Evolutionary conservation across 1,140 invertebrate genomes (phyloP).

Genomic region (Condylostylus longicornis): DNA sequence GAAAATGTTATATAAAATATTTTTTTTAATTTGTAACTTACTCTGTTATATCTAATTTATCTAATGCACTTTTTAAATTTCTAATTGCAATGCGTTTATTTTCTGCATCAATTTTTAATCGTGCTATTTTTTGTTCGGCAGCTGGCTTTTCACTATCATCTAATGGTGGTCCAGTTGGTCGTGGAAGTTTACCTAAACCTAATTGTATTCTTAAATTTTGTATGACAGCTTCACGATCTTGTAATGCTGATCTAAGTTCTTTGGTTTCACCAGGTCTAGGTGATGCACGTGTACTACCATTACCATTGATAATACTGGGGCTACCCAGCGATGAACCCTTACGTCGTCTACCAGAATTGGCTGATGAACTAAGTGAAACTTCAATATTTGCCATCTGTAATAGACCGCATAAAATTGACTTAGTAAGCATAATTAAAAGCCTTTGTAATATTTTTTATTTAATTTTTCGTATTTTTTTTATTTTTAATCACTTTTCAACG

Average conservation of each 20-base stretch:
- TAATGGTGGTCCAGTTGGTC: conserved; percentile 30
- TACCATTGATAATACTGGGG: no score
- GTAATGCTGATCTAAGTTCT: conserved; percentile 49
- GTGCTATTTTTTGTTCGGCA: conserved; percentile 48
- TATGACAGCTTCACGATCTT: conserved; percentile 69
- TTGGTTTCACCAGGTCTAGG: conserved; percentile 41
- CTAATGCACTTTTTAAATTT: conserved; percentile 55
- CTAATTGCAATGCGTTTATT: conserved; percentile 58
- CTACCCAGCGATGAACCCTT: conserved; percentile 31
- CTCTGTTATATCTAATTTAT: conserved; percentile 61
- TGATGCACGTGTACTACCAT: conserved; percentile 25
- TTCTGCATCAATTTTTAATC: conserved; percentile 50
- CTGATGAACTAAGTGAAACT: conserved; percentile 45
- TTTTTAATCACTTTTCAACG: not conserved
- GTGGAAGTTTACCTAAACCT: conserved; percentile 27
- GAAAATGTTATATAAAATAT: not conserved
- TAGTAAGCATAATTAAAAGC: not conserved
- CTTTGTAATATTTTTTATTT: not conserved
- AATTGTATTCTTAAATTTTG: conserved; percentile 43
- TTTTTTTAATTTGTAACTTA: conserved; percentile 29
- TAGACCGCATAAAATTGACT: conserved; percentile 4
- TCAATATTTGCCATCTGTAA: conserved; percentile 72
- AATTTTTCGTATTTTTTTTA: not conserved
- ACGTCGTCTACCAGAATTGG: conserved; percentile 42
- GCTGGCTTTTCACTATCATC: conserved; percentile 26